phyloP scores from a whole-genome alignment of 2,797 vertebrate species.

The Gambelia wislizenii region DNA sequence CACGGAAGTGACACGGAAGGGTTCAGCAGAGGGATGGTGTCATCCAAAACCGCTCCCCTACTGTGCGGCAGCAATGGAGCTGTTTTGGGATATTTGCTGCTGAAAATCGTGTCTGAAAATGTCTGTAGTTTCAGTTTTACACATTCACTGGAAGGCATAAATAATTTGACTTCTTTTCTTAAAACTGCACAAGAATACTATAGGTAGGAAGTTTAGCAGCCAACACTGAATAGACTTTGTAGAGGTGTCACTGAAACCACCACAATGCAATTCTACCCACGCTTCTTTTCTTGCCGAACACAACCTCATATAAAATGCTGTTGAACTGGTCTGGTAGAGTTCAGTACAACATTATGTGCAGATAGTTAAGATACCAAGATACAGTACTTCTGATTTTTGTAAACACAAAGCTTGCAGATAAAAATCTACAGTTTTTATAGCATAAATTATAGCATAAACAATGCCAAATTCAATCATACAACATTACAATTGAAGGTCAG shows the following conservation, averaged over 20 bases:
- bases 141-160: background rate
- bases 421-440: background rate
- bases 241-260: background rate
- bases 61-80: too few relatives aligned
- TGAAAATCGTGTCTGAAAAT: too few relatives aligned
- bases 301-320: background rate
- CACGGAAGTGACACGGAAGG: too few relatives aligned
- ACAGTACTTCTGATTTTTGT: background rate
- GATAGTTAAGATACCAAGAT: background rate
- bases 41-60: too few relatives aligned
- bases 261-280: background rate
- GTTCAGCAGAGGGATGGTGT: too few relatives aligned
- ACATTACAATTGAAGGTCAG: background rate
- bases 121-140: background rate
- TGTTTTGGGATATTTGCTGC: too few relatives aligned
- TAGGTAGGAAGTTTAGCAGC: background rate
- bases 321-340: conserved; percentile 4
- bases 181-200: background rate
- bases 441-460: background rate
- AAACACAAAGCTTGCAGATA: background rate
- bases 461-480: background rate
- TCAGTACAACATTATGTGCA: background rate
- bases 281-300: background rate
- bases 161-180: background rate
- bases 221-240: background rate